Percentiles rank a stretch among this genome's conserved stretches.
phyloP scores from a whole-genome alignment of 1,140 invertebrate species.

The Pogonognathellus flavescens region DNA sequence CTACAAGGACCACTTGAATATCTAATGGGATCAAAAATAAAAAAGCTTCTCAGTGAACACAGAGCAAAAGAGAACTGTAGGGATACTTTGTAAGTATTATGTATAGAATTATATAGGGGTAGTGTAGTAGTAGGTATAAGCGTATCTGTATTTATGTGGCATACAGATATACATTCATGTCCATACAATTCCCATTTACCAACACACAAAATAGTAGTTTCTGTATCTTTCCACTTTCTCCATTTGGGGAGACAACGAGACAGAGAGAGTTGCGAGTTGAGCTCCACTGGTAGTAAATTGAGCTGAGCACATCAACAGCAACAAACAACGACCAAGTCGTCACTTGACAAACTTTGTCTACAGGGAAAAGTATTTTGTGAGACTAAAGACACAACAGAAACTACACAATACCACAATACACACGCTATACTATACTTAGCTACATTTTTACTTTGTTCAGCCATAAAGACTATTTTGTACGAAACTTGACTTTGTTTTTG shows the following conservation, averaged over 20 bases:
- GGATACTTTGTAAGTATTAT: neutral
- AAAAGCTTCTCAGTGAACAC: neutral
- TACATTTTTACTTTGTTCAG: too few species aligned
- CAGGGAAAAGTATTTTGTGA: neutral
- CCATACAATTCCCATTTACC: neutral
- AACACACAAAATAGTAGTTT: neutral
- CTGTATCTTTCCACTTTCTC: neutral
- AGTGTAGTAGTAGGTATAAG: too few species aligned
- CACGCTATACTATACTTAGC: too few species aligned
- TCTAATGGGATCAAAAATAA: constrained; percentile 29
- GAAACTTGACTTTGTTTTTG: neutral
- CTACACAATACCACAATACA: too few species aligned
- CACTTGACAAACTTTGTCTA: neutral
- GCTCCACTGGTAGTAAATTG: neutral
- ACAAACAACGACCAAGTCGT: neutral
- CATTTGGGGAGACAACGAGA: neutral
- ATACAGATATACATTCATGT: neutral
- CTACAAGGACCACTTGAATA: constrained; percentile 51
- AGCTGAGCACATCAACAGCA: neutral
- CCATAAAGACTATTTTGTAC: neutral
- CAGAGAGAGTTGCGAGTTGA: neutral
- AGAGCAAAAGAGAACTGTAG: neutral
- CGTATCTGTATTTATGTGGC: neutral
- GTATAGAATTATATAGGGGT: neutral
- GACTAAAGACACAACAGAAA: too few species aligned